Evolutionary conservation across 1,140 invertebrate species (phyloP).

Genomic region (Drosophila sechellia): DNA sequence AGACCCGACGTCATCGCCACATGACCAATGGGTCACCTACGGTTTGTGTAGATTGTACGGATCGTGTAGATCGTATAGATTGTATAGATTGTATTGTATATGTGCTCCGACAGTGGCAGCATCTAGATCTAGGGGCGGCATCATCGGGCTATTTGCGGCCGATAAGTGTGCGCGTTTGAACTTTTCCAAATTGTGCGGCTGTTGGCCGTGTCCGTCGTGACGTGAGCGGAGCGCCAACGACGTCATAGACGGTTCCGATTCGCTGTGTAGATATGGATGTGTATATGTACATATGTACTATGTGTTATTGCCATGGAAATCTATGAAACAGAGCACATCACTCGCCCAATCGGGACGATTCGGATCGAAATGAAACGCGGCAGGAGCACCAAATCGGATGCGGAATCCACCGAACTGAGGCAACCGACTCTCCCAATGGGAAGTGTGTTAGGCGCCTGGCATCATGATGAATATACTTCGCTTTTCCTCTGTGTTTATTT

Average conservation of each 20-base stretch:
- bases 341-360: constrained; percentile 15
- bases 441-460: constrained; percentile 70
- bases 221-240: constrained; percentile 60
- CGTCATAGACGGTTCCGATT: constrained; percentile 51
- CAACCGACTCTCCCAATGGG: constrained; percentile 69
- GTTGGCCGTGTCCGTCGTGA: constrained; percentile 55
- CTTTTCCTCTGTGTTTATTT: constrained; percentile 72
- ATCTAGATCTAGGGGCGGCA: constrained; percentile 34
- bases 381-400: constrained; percentile 8
- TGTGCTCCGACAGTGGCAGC: constrained; percentile 14
- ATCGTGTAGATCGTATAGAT: constrained; percentile 5
- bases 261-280: constrained; percentile 24
- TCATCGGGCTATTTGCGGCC: constrained; percentile 68
- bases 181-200: constrained; percentile 61
- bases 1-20: constrained; percentile 36
- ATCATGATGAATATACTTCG: constrained; percentile 34
- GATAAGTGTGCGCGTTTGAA: constrained; percentile 74
- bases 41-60: neutral
- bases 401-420: constrained; percentile 37
- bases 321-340: constrained; percentile 47
- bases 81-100: neutral
- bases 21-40: constrained; percentile 35
- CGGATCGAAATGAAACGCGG: constrained; percentile 17
- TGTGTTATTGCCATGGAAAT: constrained; percentile 55
- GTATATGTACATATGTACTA: constrained; percentile 1